Percentiles rank a stretch among this genome's conserved stretches.
phyloP scores from a whole-genome alignment of 2,797 vertebrate species.

The Echeneis naucrates region DNA sequence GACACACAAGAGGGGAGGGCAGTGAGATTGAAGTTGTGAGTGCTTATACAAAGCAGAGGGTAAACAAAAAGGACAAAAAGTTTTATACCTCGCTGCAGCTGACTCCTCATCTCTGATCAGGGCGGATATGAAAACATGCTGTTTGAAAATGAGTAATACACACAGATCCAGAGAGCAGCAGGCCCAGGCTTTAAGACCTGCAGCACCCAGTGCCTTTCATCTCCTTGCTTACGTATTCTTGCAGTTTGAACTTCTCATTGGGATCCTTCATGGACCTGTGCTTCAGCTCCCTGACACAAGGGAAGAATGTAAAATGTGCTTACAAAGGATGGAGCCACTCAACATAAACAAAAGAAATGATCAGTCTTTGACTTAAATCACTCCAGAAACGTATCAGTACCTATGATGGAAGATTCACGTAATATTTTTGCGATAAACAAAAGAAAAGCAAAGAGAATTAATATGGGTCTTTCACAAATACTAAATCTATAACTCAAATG shows the following conservation, averaged over 20 bases:
- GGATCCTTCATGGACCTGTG: slow-evolving; percentile 89
- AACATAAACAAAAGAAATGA: background rate
- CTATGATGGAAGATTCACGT: no score
- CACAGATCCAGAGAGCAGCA: slow-evolving; percentile 25
- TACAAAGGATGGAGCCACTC: background rate
- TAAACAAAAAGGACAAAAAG: slow-evolving; percentile 14
- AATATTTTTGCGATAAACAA: no score
- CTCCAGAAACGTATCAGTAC: background rate
- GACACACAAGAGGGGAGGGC: slow-evolving; percentile 12
- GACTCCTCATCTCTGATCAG: slow-evolving; percentile 54
- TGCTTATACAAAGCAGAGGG: background rate
- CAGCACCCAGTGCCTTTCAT: slow-evolving; percentile 89
- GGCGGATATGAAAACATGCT: slow-evolving; percentile 31
- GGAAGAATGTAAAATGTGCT: background rate
- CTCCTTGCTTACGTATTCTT: slow-evolving; percentile 92
- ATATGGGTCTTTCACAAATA: background rate
- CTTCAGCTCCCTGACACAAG: slow-evolving; percentile 89
- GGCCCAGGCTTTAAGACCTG: slow-evolving; percentile 70
- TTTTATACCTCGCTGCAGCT: slow-evolving; percentile 54
- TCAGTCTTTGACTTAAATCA: background rate
- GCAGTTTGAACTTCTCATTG: slow-evolving; percentile 90
- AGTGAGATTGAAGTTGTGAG: background rate
- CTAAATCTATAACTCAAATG: background rate
- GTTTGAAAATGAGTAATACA: slow-evolving; percentile 32
- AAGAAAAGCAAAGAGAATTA: background rate